A percentile compares a stretch with the other conserved stretches of the same genome.
These are phyloP conservation scores for Sebastes flavidus DNA, from an alignment of 2,797 vertebrate genomes.

Conservation along the genomic window DNA sequence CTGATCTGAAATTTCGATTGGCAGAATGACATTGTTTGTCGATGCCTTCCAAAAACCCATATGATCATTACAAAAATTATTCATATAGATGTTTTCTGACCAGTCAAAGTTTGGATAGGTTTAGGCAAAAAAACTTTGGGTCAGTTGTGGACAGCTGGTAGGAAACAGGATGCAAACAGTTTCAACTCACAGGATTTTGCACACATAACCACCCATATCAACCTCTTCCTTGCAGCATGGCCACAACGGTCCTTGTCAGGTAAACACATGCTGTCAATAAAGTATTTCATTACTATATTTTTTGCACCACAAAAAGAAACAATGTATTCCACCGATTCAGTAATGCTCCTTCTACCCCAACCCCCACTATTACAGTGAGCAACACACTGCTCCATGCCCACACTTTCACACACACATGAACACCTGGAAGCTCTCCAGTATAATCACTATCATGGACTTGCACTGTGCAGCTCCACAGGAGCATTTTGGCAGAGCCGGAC, in stretches of 20 bases:
- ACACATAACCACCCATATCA: background rate
- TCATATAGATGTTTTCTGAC: no score
- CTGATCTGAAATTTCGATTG: no score
- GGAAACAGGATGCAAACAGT: background rate
- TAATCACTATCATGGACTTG: conserved; percentile 4
- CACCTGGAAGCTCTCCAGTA: conserved; percentile 30
- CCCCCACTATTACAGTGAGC: background rate
- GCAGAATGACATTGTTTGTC: background rate
- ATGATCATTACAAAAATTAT: background rate
- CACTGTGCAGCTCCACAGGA: background rate
- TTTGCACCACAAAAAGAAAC: background rate
- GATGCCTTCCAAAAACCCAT: background rate
- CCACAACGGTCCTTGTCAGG: background rate
- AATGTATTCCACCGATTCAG: background rate
- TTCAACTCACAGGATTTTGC: background rate
- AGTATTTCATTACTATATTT: no score
- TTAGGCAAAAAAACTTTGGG: background rate
- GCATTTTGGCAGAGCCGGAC: background rate
- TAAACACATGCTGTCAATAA: background rate
- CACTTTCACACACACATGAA: background rate
- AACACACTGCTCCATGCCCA: background rate
- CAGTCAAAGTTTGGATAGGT: background rate
- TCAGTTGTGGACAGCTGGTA: background rate
- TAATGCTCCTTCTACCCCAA: background rate
- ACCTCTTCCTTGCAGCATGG: background rate